phyloP scores from a whole-genome alignment of 2,888 invertebrate species.

The Hyppa rectilinea region DNA sequence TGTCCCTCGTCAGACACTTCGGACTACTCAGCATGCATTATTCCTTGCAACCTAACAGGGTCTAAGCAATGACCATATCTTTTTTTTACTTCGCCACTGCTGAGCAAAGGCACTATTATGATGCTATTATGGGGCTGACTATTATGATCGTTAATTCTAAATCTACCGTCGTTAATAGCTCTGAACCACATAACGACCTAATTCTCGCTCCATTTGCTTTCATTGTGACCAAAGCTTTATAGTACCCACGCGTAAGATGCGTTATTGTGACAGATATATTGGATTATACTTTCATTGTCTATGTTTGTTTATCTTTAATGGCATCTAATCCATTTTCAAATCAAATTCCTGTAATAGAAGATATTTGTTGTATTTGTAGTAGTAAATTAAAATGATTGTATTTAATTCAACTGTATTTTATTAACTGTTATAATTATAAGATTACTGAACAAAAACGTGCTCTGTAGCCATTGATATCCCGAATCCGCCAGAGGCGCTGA shows the following conservation, averaged over 20 bases:
- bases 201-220: background rate
- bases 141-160: too few species aligned
- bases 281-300: conserved; percentile 10
- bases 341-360: background rate
- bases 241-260: conserved; percentile 27
- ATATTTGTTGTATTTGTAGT: too few species aligned
- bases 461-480: too few species aligned
- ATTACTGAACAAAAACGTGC: too few species aligned
- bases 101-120: too few species aligned
- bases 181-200: background rate
- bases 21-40: background rate
- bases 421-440: too few species aligned
- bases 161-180: background rate
- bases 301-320: background rate
- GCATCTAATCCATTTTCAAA: background rate
- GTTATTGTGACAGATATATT: conserved; percentile 31
- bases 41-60: background rate
- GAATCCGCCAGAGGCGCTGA: too few species aligned
- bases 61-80: background rate
- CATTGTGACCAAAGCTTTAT: conserved; percentile 6
- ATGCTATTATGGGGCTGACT: too few species aligned
- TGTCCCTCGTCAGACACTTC: background rate
- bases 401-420: too few species aligned
- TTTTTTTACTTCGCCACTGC: too few species aligned
- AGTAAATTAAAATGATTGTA: too few species aligned